These are phyloP conservation scores for Turritopsis rubra DNA, from an alignment of 30 jellyfish, hydroid and myxozoan species.

Conservation along the genomic window DNA sequence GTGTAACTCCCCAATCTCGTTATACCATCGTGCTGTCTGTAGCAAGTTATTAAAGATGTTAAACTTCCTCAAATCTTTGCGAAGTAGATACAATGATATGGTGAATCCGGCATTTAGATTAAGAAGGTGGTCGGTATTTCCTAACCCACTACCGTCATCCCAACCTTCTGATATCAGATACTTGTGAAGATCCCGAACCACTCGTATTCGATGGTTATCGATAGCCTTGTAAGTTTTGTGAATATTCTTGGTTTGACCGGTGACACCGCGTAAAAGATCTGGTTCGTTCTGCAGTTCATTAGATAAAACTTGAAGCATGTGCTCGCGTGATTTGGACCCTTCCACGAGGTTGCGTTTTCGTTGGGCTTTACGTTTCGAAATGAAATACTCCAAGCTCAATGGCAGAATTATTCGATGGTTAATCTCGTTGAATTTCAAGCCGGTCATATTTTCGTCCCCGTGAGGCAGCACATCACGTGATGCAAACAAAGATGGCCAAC, in stretches of 20 bases:
- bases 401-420: constrained; percentile 23
- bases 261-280: background rate
- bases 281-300: background rate
- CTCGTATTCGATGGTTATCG: background rate
- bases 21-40: constrained; percentile 27
- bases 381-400: constrained; percentile 15
- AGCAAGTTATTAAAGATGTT: background rate
- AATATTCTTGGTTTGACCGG: background rate
- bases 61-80: constrained; percentile 13
- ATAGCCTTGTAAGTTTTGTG: background rate
- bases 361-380: constrained; percentile 7
- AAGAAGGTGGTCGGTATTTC: constrained; percentile 27
- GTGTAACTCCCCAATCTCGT: constrained; percentile 33
- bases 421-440: constrained; percentile 20
- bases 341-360: background rate
- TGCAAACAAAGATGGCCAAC: constrained; percentile 15
- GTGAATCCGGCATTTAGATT: constrained; percentile 19
- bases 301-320: background rate
- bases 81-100: constrained; percentile 23
- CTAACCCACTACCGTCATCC: constrained; percentile 38
- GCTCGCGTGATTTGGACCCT: background rate
- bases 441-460: constrained; percentile 7
- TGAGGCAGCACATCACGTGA: constrained; percentile 24
- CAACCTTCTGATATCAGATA: constrained; percentile 11
- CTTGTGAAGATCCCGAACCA: background rate